Conservation (phyloP, 2,797 vertebrate genomes). For the Peromyscus attwateri region DNA sequence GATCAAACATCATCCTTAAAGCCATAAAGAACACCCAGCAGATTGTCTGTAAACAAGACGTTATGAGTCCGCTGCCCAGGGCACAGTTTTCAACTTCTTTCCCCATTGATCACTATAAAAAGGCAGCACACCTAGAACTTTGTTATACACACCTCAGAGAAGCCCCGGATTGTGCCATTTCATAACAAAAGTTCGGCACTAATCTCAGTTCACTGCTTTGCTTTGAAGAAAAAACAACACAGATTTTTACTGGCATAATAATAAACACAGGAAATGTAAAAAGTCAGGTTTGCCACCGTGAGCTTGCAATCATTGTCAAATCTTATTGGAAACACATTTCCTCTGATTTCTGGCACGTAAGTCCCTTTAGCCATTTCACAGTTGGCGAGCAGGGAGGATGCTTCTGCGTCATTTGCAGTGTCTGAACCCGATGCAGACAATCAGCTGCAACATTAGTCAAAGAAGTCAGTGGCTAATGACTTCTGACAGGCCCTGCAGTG, state of each 20-base stretch:
- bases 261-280: slow-evolving; percentile 73
- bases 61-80: neutral
- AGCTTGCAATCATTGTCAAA: slow-evolving; percentile 85
- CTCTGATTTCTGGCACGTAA: slow-evolving; percentile 90
- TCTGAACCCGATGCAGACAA: slow-evolving; percentile 93
- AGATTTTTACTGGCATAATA: slow-evolving; percentile 74
- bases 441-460: slow-evolving; percentile 96
- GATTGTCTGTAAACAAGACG: slow-evolving; percentile 21
- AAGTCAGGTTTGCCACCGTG: slow-evolving; percentile 75
- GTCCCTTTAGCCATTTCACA: slow-evolving; percentile 89
- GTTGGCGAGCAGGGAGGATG: slow-evolving; percentile 91
- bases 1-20: neutral
- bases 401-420: slow-evolving; percentile 91
- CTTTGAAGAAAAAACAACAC: slow-evolving; percentile 51
- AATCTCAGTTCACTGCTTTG: slow-evolving; percentile 29
- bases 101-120: neutral
- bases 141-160: neutral
- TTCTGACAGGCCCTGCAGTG: slow-evolving; percentile 93
- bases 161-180: neutral
- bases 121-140: neutral
- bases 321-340: slow-evolving; percentile 87
- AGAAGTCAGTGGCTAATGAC: slow-evolving; percentile 92
- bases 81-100: neutral
- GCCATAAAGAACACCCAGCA: neutral
- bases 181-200: neutral